Evolutionary conservation across 2,113 vertebrate species (phyloP).

Genomic region (Ivindomyrus marchei): DNA sequence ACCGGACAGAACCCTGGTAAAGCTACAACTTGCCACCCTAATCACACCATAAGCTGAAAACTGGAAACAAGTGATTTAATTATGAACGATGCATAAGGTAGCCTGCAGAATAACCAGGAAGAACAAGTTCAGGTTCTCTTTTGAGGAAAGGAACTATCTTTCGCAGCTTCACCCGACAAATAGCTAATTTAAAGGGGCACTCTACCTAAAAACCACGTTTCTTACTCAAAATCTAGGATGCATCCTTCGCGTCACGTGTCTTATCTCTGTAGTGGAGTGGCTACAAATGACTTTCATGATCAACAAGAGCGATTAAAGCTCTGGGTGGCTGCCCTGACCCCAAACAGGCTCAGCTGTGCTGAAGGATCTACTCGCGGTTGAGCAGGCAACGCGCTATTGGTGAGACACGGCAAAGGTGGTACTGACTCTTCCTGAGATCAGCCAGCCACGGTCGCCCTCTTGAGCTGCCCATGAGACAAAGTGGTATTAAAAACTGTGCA

Average conservation of each 20-base stretch:
- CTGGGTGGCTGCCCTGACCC: background rate
- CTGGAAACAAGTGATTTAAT: background rate
- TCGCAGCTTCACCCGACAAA: background rate
- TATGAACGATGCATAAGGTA: background rate
- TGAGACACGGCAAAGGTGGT: background rate
- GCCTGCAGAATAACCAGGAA: background rate
- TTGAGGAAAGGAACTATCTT: background rate
- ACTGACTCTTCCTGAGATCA: background rate
- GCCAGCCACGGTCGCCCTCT: background rate
- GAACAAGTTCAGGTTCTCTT: background rate
- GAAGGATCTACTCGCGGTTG: background rate
- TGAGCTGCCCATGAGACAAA: background rate
- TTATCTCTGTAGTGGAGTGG: background rate
- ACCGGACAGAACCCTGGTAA: background rate
- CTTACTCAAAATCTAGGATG: slow-evolving; percentile 1
- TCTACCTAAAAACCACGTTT: background rate
- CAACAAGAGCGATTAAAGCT: background rate
- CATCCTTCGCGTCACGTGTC: background rate
- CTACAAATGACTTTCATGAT: background rate
- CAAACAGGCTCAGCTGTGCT: background rate
- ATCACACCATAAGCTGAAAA: background rate
- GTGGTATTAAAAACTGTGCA: background rate
- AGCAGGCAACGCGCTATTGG: background rate
- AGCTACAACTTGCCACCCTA: background rate
- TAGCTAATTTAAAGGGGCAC: slow-evolving; percentile 1